phyloP scores from a whole-genome alignment of 2,113 vertebrate genomes.

The Marmota monax region DNA sequence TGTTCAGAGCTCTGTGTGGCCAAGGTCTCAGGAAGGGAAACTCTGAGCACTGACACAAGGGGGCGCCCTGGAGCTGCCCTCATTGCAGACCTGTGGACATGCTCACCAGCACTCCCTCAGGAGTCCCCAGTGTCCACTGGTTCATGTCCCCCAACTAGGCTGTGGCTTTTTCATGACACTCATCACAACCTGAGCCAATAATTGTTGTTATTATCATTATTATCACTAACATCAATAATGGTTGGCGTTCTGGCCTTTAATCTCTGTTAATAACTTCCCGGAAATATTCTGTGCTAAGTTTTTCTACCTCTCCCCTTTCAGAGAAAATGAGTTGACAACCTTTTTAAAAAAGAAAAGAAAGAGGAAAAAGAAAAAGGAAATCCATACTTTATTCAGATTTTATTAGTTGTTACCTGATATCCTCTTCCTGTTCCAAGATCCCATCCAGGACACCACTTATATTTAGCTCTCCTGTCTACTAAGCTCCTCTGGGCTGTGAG shows the following conservation, averaged over 20 bases:
- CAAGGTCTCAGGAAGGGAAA: background rate
- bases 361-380: background rate
- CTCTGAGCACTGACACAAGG: background rate
- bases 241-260: background rate
- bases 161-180: too few species aligned
- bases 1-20: background rate
- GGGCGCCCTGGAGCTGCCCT: background rate
- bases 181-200: background rate
- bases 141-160: fast-evolving
- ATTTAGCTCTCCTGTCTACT: background rate
- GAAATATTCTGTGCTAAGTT: background rate
- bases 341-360: background rate
- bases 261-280: background rate
- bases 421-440: background rate
- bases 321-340: slow-evolving; percentile 13
- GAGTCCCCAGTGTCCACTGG: fast-evolving
- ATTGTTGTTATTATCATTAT: too few species aligned
- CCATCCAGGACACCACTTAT: background rate
- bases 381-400: background rate
- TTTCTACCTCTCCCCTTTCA: background rate
- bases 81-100: fast-evolving
- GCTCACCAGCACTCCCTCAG: fast-evolving
- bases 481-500: background rate
- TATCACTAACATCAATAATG: fast-evolving
- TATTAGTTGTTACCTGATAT: background rate